phyloP scores from a whole-genome alignment of 2,797 vertebrate species.

The Luscinia luscinia region DNA sequence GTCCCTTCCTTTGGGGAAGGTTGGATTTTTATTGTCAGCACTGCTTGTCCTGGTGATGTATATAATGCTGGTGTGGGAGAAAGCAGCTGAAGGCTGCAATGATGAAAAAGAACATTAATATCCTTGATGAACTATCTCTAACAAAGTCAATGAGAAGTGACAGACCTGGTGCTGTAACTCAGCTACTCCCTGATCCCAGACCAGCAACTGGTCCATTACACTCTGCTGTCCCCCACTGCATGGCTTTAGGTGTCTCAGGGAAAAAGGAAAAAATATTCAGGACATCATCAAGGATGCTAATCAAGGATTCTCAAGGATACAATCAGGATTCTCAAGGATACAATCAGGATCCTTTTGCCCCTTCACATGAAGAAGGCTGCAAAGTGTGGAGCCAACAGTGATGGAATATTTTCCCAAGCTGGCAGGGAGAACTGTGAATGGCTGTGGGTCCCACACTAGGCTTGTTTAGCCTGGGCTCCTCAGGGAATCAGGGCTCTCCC shows the following conservation, averaged over 20 bases:
- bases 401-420: not conserved
- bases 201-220: fast-evolving
- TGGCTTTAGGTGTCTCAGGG: not conserved
- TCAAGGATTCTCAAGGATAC: not conserved
- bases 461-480: slow-evolving; percentile 23
- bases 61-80: not conserved
- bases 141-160: not conserved
- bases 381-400: fast-evolving
- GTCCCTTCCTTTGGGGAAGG: not conserved
- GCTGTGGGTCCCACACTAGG: not conserved
- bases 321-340: not conserved
- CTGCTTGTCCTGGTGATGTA: not conserved
- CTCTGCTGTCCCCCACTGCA: not conserved
- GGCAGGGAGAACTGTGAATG: fast-evolving
- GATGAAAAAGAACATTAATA: slow-evolving; percentile 21
- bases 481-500: not conserved
- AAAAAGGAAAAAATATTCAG: not conserved
- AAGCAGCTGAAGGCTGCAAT: not conserved
- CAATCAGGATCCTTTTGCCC: not conserved
- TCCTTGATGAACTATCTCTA: not conserved
- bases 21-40: not conserved
- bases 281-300: not conserved
- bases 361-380: not conserved
- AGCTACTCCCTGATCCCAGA: not conserved
- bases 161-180: not conserved